Base-by-base conservation (phyloP, 2,888 invertebrate genomes). In the Mechanitis mazaeus region DNA sequence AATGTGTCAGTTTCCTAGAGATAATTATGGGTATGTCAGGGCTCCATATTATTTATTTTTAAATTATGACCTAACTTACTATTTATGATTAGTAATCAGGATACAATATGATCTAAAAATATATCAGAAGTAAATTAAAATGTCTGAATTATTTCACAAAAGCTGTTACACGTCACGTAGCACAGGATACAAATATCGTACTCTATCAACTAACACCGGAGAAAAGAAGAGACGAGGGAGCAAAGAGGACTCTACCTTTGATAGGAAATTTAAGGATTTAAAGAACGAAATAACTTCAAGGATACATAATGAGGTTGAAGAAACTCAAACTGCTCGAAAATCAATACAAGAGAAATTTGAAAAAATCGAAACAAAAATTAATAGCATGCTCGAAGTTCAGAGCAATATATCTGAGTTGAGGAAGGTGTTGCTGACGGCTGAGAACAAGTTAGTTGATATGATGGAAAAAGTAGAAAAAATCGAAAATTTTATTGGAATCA, bases 141-240 rank as follows among this genome's bases (percentile, higher is more conserved):
- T 86, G 87, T 78, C 84, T 2, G 76, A 79, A 31, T 69, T 75
- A 66, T 87, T 84, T 64, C 83, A 85, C 64, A 85, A 83, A 68
- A 82, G 76, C 61, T 85, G 83, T 65, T 87, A 83, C 68, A 87
- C 83, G 1, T 70, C 84, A 1, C 79, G 87, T 0, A 83, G 80
- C 58, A 66, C 81, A 2, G 87, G 86, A 2, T 87, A 88, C 68
- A 87, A 88, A 60, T 87, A 85, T 63, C 77, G 87, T 1, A 86
- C 85, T 1, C 68, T 85, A 3, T 82, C 87, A 2, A 87, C 87
- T 0, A 87, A 86, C 60, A 88, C 87, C 0, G 87, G 84, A 0
- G 77, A 79, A 2, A 74, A 71, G 33, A 79, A 71, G 56, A 71
- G 68, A 7, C 68, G 78, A 11, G 72, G 79, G 45, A 71, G 60